Evolutionary conservation across 2,113 vertebrate species (phyloP).

Genomic region (Lagenorhynchus albirostris): DNA sequence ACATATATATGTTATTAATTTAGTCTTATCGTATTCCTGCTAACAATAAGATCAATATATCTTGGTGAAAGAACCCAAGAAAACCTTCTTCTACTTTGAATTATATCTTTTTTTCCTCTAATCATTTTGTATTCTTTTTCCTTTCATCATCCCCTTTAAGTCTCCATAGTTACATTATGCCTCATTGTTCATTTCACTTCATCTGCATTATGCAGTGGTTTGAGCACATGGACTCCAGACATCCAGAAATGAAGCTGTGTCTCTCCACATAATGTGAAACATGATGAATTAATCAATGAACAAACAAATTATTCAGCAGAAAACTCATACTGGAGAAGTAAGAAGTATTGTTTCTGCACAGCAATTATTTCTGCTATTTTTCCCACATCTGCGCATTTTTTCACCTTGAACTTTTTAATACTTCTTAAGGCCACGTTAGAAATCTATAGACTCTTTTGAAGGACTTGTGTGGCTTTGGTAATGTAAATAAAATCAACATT

Average conservation of each 20-base stretch:
- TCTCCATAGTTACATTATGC: background rate
- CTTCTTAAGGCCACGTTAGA: background rate
- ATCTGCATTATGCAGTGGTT: slow-evolving; percentile 8
- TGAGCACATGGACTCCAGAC: slow-evolving; percentile 50
- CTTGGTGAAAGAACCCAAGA: background rate
- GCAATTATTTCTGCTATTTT: slow-evolving; percentile 26
- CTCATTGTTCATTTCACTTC: slow-evolving; percentile 33
- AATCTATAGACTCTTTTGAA: slow-evolving; percentile 3
- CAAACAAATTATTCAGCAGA: slow-evolving; percentile 50
- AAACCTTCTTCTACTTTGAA: background rate
- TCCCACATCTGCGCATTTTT: background rate
- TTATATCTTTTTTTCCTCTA: slow-evolving; percentile 29
- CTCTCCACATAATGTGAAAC: slow-evolving; percentile 26
- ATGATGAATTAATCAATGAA: slow-evolving; percentile 49
- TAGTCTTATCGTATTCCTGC: background rate
- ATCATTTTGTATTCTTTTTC: slow-evolving; percentile 44
- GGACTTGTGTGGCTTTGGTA: background rate
- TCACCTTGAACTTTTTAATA: slow-evolving; percentile 43
- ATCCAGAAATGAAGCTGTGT: background rate
- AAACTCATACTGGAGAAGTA: slow-evolving; percentile 24
- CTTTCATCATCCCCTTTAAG: slow-evolving; percentile 36
- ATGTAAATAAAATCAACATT: slow-evolving; percentile 15
- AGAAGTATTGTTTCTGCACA: slow-evolving; percentile 17
- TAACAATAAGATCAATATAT: background rate
- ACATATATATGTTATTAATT: background rate